phyloP scores from a whole-genome alignment of 1,140 invertebrate genomes.

The Whitmania pigra region DNA sequence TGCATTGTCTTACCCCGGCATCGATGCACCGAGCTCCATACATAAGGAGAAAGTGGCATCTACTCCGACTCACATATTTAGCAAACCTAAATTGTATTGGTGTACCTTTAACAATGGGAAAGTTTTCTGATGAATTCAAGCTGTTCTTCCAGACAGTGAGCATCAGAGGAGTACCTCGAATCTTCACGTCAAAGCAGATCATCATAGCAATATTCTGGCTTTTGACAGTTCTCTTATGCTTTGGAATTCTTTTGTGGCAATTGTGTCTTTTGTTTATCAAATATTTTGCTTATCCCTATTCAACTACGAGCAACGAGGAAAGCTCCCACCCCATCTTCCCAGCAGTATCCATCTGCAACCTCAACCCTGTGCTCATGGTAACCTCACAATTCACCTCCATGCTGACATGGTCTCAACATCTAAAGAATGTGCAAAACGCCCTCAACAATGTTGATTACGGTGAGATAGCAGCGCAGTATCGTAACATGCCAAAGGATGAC shows the following conservation, averaged over 20 bases:
- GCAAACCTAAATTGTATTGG: too few relatives aligned
- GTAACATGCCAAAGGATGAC: background rate
- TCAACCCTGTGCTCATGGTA: constrained; percentile 1
- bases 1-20: too few relatives aligned
- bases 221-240: background rate
- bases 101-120: background rate
- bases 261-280: background rate
- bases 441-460: background rate
- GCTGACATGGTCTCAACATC: background rate
- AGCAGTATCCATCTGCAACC: background rate
- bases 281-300: background rate
- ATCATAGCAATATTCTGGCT: background rate
- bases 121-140: constrained; percentile 7
- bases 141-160: background rate
- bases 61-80: too few relatives aligned
- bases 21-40: too few relatives aligned
- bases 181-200: background rate
- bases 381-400: background rate
- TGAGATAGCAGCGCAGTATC: background rate
- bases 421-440: background rate
- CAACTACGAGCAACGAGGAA: background rate
- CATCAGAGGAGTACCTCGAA: constrained; percentile 1
- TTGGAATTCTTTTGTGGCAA: background rate
- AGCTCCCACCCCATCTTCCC: background rate
- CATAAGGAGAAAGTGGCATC: too few relatives aligned